Base-by-base conservation (phyloP, 1,140 invertebrate genomes). In the Eubasilissa regina region DNA sequence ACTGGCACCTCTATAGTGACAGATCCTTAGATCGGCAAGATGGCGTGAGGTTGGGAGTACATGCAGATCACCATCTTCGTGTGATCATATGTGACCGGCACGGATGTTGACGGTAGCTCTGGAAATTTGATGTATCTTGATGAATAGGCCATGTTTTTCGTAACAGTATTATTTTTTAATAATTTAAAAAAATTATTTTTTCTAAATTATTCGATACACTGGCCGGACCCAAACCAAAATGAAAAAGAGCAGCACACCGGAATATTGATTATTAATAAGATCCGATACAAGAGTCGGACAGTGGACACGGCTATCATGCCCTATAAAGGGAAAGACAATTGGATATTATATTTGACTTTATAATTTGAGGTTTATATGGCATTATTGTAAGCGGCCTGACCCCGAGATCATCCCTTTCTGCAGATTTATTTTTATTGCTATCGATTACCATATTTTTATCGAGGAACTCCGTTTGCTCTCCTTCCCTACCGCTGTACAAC, bases 281-380 rank as follows among this genome's bases (percentile, higher is more conserved):
- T 15, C n/a, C 48, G 48, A 51, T 51, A 51, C 11, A 13, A 15
- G 3, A 15, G 48, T 15, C 48, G 11, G 6, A 35, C 25, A 13
- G 68, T 19, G 44, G 15, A 72, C 68, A 72, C 17, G 35, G 45
- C 45, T 1, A 17, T 15, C n/a, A 44, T 44, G 10, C 45, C 66
- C 45, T 70, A 45, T 70, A 70, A 64, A 45, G 66, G 60, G 25
- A 44, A 70, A 47, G 66, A 70, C 66, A 70, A 70, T 70, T 44
- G 66, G 43, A 48, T 47, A 70, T 70, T 47, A 70, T 70, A 70
- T 70, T 70, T 70, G 66, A 70, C 66, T 70, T 70, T 70, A 47
- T 70, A 70, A 70, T 70, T 48, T 19, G 19, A 12, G 35, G 48
- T 43, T n/a, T 44, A 43, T 47, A 70, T 47, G 66, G 66, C 45